Evolutionary conservation across 2,113 vertebrate species (phyloP), one percentile per base, ranked within the genome.

Genomic region (Bujurquina vittata): DNA sequence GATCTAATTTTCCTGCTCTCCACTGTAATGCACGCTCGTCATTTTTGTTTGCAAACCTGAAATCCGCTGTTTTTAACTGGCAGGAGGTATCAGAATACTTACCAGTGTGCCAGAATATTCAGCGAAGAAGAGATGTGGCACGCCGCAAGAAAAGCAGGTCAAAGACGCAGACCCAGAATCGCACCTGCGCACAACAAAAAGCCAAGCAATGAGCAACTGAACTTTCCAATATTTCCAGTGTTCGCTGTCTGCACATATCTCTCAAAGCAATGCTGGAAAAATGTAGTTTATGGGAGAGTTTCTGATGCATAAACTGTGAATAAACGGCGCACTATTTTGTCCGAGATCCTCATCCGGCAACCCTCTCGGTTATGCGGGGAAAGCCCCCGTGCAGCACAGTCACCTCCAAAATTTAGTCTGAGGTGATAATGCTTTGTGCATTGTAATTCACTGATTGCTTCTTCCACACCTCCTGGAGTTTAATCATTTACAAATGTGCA

Each of bases 121-220:
- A 52, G 10, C 11, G 37, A 52, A 52, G 49, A 18, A 18, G 17
- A 52, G 18, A 46, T 46, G 43, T 46, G 43, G 4, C 43, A 15
- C 43, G 5, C 4, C 14, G 5, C 43, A 46, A 1, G 4, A 46
- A 43, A 15, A 11, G 40, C 3, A 2, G 10, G 10, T 8, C 37
- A 40, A 40, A 43, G 40, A 43, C 4, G 11, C 4, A 14, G 43
- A 46, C 12, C 40, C 2, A 46, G 4, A 12, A 43, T 43, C 3
- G 0, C 10, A 11, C 3, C 43, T 14, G 11, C 4, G 12, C 43
- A 69, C 43, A 49, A 15, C 5, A 49, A 49, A 0, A 0, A 3
- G 7, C 14, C 46, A 69, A 69, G 8, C 22, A 10, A 69, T 67
- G 40, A 26, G 15, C 4, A 12, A 8, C 23, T 15, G 29, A 49